Evolutionary conservation across 2,113 vertebrate species (phyloP), one percentile per base, ranked within the genome.

Genomic region (Catharus fuscescens): DNA sequence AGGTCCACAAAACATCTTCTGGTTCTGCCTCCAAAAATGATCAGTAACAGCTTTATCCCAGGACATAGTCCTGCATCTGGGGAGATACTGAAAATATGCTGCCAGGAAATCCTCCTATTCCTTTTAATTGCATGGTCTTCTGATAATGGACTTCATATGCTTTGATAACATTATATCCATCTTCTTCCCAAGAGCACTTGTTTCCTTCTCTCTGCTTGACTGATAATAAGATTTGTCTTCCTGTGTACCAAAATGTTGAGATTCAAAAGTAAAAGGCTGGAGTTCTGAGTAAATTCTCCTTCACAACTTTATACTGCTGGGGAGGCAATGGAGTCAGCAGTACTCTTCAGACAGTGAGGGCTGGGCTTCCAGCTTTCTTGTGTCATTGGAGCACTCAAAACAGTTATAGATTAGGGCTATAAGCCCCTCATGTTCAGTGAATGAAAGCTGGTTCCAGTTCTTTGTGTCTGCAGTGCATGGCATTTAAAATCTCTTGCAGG

Each of bases 201-300:
- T 42, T 96, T 92, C 25, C 20, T 57, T 88, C 66, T 85, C 24
- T 67, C 14, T 59, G 50, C 70, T 92, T 86, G 32, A 42, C 38
- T 57, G 24, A n/a, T 80, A n/a, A 11, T 66, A 45, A 82, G 36
- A 40, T 53, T 69, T 56, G 38, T 50, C 50, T 83, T 90, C 17
- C 54, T 65, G 17, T 53, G 24, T 47, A 54, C 19, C 32, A 77
- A 48, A 93, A 69, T 10, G 19, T 3, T 73, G 62, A 34, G 26
- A 62, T 77, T 73, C 83, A 59, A 78, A 86, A 74, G 70, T 34
- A 54, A 86, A 52, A 44, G 12, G 4, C 34, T 70, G 28, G 14
- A 18, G 15, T 57, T 40, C 65, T 64, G 31, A 44, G 19, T 65
- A 60, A 69, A 28, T 61, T 91, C 28, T 91, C 14, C 14, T 85